Evolutionary conservation across 2,888 invertebrate species (phyloP), one percentile per base, ranked within the genome.

Genomic region (Drosophila prostipennis): DNA sequence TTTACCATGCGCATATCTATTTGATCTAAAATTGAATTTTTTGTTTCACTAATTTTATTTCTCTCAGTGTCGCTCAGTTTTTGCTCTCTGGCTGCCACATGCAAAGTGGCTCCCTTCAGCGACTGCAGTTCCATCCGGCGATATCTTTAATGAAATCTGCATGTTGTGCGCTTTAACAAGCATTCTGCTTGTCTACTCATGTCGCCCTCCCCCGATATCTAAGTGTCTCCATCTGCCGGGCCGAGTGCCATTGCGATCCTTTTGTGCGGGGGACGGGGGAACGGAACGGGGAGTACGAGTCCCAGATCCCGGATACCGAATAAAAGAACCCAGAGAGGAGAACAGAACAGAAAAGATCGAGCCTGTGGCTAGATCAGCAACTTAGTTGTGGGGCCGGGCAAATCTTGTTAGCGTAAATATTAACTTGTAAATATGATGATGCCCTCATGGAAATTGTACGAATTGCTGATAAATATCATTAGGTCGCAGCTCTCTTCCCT

Each of bases 391-490:
- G 54, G 64, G 67, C 43, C 53, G 36, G 72, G 68, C 72, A 78
- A 78, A 89, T 89, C 91, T 90, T 89, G 90, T 90, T 91, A 90
- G 90, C 89, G 88, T 80, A 91, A 89, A 90, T 91, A 90, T 90
- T 90, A 90, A 90, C 89, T 90, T 91, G 91, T 90, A 90, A 91
- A 89, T 91, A 88, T 89, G 91, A 90, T 90, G 89, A 88, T 91
- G 88, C 74, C 86, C 89, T 76, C 79, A 80, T 87, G 86, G 83
- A 89, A 90, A 88, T 89, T 77, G 78, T 82, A 80, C 87, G 81
- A 90, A 89, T 89, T 70, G 80, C 83, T 85, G 85, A 85, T 85
- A 89, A 85, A 89, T 89, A 85, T 85, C 89, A 87, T 89, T 89
- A 87, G 74, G 83, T 81, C 48, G 58, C 68, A 60, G 29, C 72